Evolutionary conservation across 2,797 vertebrate species (phyloP).

Genomic region (Leucoraja ocellata): DNA sequence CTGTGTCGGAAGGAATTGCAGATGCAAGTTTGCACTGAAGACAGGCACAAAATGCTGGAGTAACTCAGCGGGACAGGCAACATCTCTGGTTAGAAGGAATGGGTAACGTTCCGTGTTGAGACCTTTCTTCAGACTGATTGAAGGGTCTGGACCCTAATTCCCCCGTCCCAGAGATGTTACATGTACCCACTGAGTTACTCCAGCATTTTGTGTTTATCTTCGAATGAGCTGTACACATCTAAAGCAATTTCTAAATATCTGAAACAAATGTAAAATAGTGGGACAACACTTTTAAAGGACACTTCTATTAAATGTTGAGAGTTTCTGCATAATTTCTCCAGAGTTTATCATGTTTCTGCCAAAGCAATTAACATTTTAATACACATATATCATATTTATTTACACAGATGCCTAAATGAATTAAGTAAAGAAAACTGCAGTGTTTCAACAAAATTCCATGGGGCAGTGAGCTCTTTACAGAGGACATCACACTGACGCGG

Average conservation of each 20-base stretch:
- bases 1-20: too few species aligned
- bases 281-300: background rate
- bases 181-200: too few species aligned
- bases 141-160: too few species aligned
- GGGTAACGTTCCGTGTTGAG: too few species aligned
- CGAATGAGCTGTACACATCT: background rate
- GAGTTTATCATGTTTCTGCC: background rate
- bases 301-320: background rate
- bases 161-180: too few species aligned
- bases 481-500: background rate
- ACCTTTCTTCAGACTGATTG: too few species aligned
- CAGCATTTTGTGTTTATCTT: too few species aligned
- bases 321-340: background rate
- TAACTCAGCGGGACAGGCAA: too few species aligned
- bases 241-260: background rate
- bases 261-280: background rate
- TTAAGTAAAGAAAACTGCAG: background rate
- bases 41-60: too few species aligned
- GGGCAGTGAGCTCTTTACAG: background rate
- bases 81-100: too few species aligned
- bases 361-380: background rate
- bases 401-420: background rate
- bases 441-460: background rate
- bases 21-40: too few species aligned
- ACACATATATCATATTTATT: background rate